These are phyloP conservation scores for Heteractis magnifica DNA, from an alignment of 92 coral and sea anemone genomes.

Conservation along the genomic window DNA sequence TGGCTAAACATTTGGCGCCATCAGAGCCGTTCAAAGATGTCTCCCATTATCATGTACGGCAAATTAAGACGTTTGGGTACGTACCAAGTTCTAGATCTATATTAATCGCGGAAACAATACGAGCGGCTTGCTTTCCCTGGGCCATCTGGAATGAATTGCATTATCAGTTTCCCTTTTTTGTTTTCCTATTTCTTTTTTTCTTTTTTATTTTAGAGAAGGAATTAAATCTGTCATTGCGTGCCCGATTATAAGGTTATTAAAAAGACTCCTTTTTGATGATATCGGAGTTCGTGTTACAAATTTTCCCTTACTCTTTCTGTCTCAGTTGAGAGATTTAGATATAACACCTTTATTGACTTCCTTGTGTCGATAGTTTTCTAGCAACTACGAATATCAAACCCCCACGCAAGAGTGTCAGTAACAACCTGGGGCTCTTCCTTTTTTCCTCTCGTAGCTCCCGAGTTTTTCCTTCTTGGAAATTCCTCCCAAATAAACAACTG, in stretches of 20 bases:
- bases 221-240: too few species aligned
- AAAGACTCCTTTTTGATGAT: background rate
- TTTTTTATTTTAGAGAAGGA: background rate
- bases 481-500: background rate
- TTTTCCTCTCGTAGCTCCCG: background rate
- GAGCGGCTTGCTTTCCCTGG: background rate
- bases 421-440: background rate
- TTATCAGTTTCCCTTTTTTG: background rate
- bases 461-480: background rate
- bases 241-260: background rate
- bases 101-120: background rate
- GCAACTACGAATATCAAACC: too few species aligned
- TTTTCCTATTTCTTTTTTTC: background rate
- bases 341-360: background rate
- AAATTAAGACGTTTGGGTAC: background rate
- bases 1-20: constrained; percentile 40
- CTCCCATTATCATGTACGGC: background rate
- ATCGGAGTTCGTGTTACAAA: background rate
- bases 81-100: background rate
- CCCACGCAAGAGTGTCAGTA: background rate
- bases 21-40: constrained; percentile 1
- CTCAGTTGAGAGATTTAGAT: background rate
- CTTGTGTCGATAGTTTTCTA: background rate
- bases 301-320: background rate
- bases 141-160: background rate